Conservation (phyloP, 2,797 vertebrate genomes). For the Rachycentron canadum region DNA sequence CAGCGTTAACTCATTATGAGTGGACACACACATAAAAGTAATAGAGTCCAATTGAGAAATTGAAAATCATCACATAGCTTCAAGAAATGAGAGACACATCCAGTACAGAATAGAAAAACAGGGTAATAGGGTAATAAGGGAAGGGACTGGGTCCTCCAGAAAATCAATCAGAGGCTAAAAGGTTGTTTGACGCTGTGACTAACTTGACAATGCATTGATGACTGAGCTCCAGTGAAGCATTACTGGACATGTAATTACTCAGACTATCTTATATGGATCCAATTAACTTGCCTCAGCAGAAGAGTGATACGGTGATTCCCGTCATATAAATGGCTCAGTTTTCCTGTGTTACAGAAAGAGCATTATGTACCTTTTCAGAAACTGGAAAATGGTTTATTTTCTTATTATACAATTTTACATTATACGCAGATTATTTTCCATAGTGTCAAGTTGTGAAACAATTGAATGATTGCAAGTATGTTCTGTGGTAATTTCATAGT, state of each 20-base stretch:
- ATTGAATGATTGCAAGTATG: background rate
- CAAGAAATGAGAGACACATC: slow-evolving; percentile 44
- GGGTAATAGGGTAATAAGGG: slow-evolving; percentile 59
- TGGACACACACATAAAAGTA: slow-evolving; percentile 46
- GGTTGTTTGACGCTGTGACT: slow-evolving; percentile 65
- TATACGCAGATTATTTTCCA: background rate
- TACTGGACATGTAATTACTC: slow-evolving; percentile 74
- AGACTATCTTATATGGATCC: slow-evolving; percentile 61
- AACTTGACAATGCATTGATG: slow-evolving; percentile 62
- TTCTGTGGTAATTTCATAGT: background rate
- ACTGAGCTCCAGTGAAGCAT: slow-evolving; percentile 64
- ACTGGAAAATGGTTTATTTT: slow-evolving; percentile 8
- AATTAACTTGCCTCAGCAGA: slow-evolving; percentile 58
- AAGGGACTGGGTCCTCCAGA: slow-evolving; percentile 42
- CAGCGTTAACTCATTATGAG: slow-evolving; percentile 1
- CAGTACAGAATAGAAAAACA: slow-evolving; percentile 36
- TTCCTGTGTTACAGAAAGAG: slow-evolving; percentile 19
- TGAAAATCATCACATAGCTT: slow-evolving; percentile 64
- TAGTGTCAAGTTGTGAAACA: background rate
- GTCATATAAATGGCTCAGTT: slow-evolving; percentile 25
- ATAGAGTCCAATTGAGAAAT: slow-evolving; percentile 38
- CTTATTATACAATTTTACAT: background rate
- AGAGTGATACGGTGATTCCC: slow-evolving; percentile 14
- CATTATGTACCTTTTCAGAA: slow-evolving; percentile 20
- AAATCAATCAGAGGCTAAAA: slow-evolving; percentile 75